phyloP scores from a whole-genome alignment of 2,113 vertebrate genomes.

The Piaya cayana region DNA sequence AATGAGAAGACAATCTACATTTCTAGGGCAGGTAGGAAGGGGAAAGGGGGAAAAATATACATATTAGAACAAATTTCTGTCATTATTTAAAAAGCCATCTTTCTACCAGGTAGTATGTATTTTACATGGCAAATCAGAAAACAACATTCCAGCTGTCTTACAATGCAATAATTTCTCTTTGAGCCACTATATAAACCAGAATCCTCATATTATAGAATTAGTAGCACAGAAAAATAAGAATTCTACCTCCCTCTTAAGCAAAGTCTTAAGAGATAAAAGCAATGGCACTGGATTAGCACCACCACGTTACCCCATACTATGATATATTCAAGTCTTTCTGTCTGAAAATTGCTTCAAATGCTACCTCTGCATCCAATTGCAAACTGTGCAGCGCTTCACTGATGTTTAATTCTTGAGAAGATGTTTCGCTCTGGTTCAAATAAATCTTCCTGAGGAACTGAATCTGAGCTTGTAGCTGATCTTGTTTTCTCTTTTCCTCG shows the following conservation, averaged over 20 bases:
- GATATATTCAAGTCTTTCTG: background rate
- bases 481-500: conserved; percentile 71
- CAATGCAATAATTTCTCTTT: background rate
- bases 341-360: background rate
- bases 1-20: background rate
- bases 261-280: background rate
- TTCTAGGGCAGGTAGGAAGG: background rate
- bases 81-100: background rate
- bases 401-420: background rate
- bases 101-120: rapidly evolving
- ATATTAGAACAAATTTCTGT: background rate
- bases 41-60: rapidly evolving
- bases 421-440: background rate
- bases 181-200: background rate
- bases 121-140: background rate
- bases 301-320: background rate
- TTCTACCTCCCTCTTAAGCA: background rate
- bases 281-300: background rate
- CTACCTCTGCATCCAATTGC: conserved; percentile 36
- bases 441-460: conserved; percentile 1
- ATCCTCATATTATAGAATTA: background rate
- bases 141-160: background rate
- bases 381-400: conserved; percentile 6
- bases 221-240: background rate
- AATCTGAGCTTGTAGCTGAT: conserved; percentile 54